Evolutionary conservation across 1,140 invertebrate species (phyloP).

Genomic region (Manduca sexta): DNA sequence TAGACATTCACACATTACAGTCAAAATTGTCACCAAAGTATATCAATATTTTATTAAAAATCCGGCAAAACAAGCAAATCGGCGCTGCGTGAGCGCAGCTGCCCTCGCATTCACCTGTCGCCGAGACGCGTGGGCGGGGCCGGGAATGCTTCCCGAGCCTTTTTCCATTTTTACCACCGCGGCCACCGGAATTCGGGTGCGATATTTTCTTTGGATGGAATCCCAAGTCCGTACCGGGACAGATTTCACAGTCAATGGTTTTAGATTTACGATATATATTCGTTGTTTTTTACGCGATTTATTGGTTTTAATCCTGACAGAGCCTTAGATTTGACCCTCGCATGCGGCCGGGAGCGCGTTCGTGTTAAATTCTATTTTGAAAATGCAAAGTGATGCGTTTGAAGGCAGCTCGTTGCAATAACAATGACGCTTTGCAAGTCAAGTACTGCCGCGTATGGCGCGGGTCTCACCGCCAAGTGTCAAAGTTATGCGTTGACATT

Average conservation of each 20-base stretch:
- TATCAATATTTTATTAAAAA: no score
- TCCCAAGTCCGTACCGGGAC: conserved; percentile 49
- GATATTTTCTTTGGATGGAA: conserved; percentile 62
- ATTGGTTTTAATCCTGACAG: conserved; percentile 46
- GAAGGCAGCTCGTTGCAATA: conserved; percentile 10
- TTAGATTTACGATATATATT: conserved; percentile 46
- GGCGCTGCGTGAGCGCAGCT: conserved; percentile 24
- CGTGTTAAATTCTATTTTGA: no score
- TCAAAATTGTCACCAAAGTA: no score
- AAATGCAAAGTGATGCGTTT: conserved; percentile 14
- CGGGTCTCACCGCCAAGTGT: no score
- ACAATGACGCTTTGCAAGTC: conserved; percentile 14
- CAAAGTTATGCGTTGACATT: no score
- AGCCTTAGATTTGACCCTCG: conserved; percentile 5
- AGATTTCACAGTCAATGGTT: conserved; percentile 13
- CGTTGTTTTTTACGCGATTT: conserved; percentile 37
- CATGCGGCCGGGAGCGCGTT: no score
- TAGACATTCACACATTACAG: no score
- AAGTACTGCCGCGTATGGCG: conserved; percentile 1
- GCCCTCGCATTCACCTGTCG: conserved; percentile 62
- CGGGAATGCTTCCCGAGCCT: conserved; percentile 47
- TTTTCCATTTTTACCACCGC: conserved; percentile 36
- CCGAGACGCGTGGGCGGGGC: conserved; percentile 42
- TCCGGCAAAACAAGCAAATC: no score
- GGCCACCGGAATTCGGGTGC: conserved; percentile 61